A percentile compares a stretch with the other conserved stretches of the same genome.
These are phyloP conservation scores for Odontamblyopus lacepedii DNA, from an alignment of 2,797 vertebrate species.

Conservation along the genomic window DNA sequence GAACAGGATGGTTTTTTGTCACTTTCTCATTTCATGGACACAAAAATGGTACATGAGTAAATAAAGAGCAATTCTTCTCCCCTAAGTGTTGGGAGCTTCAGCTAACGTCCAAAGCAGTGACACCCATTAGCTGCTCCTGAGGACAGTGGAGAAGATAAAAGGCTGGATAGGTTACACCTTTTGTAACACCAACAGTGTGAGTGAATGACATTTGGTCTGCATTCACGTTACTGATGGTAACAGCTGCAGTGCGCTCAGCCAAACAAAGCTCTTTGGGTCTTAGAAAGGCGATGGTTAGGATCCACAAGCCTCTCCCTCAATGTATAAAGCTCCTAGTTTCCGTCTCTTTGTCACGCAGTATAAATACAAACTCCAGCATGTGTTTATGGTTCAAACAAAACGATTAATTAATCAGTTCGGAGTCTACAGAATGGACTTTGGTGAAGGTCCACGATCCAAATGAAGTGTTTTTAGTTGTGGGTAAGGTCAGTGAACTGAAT, in stretches of 20 bases:
- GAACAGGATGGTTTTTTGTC: neutral
- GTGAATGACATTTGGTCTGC: conserved; percentile 23
- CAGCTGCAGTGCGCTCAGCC: conserved; percentile 20
- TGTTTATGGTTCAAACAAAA: too few species aligned
- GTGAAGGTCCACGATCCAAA: too few species aligned
- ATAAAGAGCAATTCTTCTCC: neutral
- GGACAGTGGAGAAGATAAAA: conserved; percentile 11
- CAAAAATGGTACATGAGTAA: neutral
- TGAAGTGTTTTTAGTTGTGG: too few species aligned
- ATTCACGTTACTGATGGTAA: conserved; percentile 7
- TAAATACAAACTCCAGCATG: too few species aligned
- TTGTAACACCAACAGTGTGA: conserved; percentile 14
- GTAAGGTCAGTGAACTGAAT: too few species aligned
- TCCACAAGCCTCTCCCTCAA: neutral
- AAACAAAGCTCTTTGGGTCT: conserved; percentile 14
- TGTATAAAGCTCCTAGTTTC: too few species aligned
- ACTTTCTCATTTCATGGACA: neutral
- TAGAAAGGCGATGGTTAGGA: neutral
- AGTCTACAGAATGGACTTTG: too few species aligned
- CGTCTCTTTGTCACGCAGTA: too few species aligned
- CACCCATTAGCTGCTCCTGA: neutral
- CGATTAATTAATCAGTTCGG: too few species aligned
- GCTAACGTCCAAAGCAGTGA: neutral
- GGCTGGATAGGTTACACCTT: conserved; percentile 22
- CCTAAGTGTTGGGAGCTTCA: neutral